phyloP scores from a whole-genome alignment of 35 echinoderm and acorn worm genomes.

The Antedon bifida region DNA sequence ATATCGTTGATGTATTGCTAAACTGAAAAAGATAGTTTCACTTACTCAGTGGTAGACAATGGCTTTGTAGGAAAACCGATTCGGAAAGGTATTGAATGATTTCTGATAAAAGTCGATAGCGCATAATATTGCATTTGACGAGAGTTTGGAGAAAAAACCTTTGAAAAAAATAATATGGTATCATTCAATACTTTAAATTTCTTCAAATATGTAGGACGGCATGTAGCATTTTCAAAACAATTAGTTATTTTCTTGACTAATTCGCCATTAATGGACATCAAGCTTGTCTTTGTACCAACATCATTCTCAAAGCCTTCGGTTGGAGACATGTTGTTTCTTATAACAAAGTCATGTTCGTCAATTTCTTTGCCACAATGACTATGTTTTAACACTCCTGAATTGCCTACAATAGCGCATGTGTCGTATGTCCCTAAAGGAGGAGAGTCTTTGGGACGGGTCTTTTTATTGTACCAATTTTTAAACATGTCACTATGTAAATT shows the following conservation, averaged over 20 bases:
- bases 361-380: conserved; percentile 13
- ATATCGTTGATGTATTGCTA: not conserved
- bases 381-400: not conserved
- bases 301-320: not conserved
- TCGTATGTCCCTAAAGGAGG: not conserved
- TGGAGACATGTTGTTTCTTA: conserved; percentile 8
- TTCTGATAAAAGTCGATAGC: not conserved
- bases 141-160: not conserved
- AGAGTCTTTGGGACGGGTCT: not conserved
- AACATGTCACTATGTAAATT: not conserved
- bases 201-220: not conserved
- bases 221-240: not conserved
- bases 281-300: not conserved
- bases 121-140: not conserved
- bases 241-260: not conserved
- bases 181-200: not conserved
- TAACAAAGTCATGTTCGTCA: conserved; percentile 13
- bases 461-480: not conserved
- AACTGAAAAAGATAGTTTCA: not conserved
- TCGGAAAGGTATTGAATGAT: not conserved
- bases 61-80: not conserved
- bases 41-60: not conserved
- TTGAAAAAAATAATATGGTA: not conserved
- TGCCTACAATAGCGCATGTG: conserved; percentile 8
- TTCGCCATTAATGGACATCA: not conserved